Evolutionary conservation across 1,140 invertebrate genomes (phyloP), one percentile per base, ranked within the genome.

Genomic region (Arctopsyche grandis): DNA sequence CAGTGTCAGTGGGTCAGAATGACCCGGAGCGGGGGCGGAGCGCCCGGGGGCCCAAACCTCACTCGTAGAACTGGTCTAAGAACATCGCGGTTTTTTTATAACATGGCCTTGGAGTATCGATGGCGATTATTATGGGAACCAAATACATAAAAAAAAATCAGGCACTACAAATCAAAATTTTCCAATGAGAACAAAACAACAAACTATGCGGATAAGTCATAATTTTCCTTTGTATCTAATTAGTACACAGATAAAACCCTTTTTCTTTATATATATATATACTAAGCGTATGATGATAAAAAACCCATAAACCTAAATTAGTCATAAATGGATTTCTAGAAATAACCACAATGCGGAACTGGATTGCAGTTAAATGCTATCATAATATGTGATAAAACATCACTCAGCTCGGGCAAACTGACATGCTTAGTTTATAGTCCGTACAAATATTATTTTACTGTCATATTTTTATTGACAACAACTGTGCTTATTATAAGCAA

Each of bases 1-100:
- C 22, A 58, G 52, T 46, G 71, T 52, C 71, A 75, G 71, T 75
- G 71, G 71, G 71, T 75, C 71, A 75, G 12, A 66, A 21, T 26
- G 9, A 26, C 24, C 24, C 26, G 16, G 12, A 52, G 63, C 63
- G 71, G 71, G 71, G 71, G 71, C 71, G 71, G 71, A 75, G 71
- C 71, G 46, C 71, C 69, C 71, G 71, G 71, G 48, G 71, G 52
- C 71, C 71, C 70, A 21, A 16, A 46, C 9, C 71, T 52, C 44
- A 21, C 46, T n/a, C n/a, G 19, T 16, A 48, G 5, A 21, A 75
- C 71, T 52, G 26, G 71, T 75, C 38, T 44, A 52, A 24, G 16
- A 75, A 19, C 12, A 48, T 56, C 46, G 26, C 46, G 29, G 0
- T 16, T 46, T 71, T 56, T 75, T n/a, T n/a, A n/a, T n/a, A n/a